Conservation (phyloP, 2,888 invertebrate species). For the Augochlorella aurata region DNA sequence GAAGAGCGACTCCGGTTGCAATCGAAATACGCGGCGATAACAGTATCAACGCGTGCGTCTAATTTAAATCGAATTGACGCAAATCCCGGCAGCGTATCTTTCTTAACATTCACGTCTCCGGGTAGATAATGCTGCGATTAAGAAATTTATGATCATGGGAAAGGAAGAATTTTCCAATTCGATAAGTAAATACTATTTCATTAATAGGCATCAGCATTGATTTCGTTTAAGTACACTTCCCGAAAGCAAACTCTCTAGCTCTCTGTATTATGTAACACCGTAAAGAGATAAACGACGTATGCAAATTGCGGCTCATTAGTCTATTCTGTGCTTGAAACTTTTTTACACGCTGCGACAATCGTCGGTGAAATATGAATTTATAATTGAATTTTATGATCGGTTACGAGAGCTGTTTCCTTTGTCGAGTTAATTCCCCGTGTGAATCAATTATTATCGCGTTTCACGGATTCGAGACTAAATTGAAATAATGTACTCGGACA, state of each 20-base stretch:
- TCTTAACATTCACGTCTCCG: constrained; percentile 38
- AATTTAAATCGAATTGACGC: constrained; percentile 56
- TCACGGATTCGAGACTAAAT: neutral
- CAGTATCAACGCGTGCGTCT: constrained; percentile 40
- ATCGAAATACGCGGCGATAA: constrained; percentile 50
- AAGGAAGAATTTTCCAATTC: constrained; percentile 11
- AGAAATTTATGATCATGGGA: constrained; percentile 17
- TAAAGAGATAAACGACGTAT: constrained; percentile 1
- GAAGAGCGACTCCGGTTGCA: constrained; percentile 33
- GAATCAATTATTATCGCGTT: neutral
- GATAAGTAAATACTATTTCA: constrained; percentile 10
- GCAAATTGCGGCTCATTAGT: neutral
- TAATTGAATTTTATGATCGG: neutral
- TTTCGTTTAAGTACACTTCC: neutral
- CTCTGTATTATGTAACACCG: neutral
- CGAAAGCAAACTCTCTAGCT: neutral
- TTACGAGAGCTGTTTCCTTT: neutral
- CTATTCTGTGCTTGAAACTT: neutral
- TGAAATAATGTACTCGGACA: neutral
- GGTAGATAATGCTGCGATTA: constrained; percentile 14
- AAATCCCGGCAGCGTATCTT: constrained; percentile 31
- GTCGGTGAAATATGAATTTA: neutral
- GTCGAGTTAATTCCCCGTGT: neutral
- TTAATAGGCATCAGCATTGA: neutral
- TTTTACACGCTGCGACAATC: neutral